Conservation (phyloP, 2,888 invertebrate genomes). For the Mantis religiosa region DNA sequence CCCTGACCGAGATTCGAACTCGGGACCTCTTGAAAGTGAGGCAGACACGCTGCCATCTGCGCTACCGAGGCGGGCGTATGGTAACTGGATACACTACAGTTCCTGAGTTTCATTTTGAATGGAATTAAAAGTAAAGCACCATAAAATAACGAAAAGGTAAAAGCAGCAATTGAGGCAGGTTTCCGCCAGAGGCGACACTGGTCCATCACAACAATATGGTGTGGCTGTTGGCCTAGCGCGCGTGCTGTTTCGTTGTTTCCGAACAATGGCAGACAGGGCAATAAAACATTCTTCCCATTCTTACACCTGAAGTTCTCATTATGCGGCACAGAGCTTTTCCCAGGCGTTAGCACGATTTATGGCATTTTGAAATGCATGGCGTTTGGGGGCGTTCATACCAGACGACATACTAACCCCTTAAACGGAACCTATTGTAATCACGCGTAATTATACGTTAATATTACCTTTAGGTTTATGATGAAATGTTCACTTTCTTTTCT, state of each 20-base stretch:
- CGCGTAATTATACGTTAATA: neutral
- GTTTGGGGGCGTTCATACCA: neutral
- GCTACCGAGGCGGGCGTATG: too few species aligned
- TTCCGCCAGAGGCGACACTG: neutral
- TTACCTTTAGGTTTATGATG: neutral
- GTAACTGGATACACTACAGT: too few species aligned
- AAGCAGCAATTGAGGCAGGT: neutral
- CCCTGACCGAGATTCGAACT: too few species aligned
- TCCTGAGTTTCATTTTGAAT: too few species aligned
- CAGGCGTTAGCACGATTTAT: neutral
- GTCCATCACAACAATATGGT: neutral
- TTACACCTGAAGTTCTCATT: neutral
- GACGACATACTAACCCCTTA: neutral
- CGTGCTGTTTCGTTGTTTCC: neutral
- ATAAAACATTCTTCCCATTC: neutral
- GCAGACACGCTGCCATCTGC: too few species aligned
- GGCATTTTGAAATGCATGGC: neutral
- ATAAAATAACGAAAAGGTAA: neutral
- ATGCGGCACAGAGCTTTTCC: neutral
- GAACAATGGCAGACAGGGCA: neutral
- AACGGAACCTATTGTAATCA: neutral
- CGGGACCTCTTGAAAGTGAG: too few species aligned
- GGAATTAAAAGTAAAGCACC: too few species aligned
- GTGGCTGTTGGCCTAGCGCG: neutral
- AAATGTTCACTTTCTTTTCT: neutral